phyloP scores from a whole-genome alignment of 2,797 vertebrate species.

The Poecilia velifera region DNA sequence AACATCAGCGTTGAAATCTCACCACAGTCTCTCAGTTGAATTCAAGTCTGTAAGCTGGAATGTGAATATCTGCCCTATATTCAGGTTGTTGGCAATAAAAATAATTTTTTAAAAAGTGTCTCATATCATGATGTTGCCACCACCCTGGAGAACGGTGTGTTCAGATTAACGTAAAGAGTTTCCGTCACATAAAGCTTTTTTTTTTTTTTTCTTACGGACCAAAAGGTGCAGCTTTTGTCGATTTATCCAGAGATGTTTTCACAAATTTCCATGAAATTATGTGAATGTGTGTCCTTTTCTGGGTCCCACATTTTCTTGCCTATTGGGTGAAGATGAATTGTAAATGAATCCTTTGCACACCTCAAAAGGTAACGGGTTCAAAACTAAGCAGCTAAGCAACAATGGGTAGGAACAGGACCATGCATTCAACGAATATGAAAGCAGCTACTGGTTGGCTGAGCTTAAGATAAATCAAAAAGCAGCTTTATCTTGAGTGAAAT shows the following conservation, averaged over 20 bases:
- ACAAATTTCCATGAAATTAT: conserved; percentile 88
- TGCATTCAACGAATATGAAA: conserved; percentile 65
- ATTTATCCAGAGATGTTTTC: conserved; percentile 67
- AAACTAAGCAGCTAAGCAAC: conserved; percentile 54
- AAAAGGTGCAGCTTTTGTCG: background rate
- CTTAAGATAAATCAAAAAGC: conserved; percentile 57
- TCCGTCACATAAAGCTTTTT: background rate
- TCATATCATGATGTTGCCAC: background rate
- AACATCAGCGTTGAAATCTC: background rate
- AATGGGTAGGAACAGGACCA: conserved; percentile 57
- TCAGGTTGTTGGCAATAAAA: background rate
- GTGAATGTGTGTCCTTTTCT: conserved; percentile 91
- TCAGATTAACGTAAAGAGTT: background rate
- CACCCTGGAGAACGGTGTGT: background rate
- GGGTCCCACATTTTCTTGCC: conserved; percentile 88
- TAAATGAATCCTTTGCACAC: conserved; percentile 83
- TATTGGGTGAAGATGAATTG: conserved; percentile 84
- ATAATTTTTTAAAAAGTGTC: background rate
- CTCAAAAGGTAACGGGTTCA: conserved; percentile 74
- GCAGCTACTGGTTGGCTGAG: conserved; percentile 62
- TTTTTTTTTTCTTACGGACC: background rate
- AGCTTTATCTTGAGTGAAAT: conserved; percentile 21
- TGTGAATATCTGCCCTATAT: background rate
- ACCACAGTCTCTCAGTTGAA: background rate
- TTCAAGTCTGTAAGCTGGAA: background rate